phyloP scores from a whole-genome alignment of 1,140 invertebrate species.

The Temnothorax curvispinosus region DNA sequence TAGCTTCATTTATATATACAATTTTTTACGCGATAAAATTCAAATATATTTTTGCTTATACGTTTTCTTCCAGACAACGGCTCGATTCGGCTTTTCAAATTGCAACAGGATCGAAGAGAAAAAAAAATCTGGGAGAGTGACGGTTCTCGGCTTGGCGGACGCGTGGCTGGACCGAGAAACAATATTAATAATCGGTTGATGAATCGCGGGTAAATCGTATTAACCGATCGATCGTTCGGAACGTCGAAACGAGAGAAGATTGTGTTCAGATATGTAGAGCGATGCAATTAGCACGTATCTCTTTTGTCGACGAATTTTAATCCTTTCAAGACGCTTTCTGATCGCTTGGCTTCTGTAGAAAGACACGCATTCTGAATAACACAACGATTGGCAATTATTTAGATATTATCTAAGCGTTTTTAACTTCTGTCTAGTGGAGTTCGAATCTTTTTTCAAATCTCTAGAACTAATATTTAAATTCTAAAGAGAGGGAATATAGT shows the following conservation, averaged over 20 bases:
- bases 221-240: conserved; percentile 80
- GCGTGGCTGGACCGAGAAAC: conserved; percentile 86
- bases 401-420: not conserved
- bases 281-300: conserved; percentile 36
- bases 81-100: conserved; percentile 6
- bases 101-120: not conserved
- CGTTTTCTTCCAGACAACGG: not conserved
- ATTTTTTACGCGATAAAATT: not conserved
- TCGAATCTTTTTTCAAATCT: not conserved
- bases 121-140: conserved; percentile 45
- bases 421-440: not conserved
- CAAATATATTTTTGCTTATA: not conserved
- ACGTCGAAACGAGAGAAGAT: conserved; percentile 71
- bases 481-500: not conserved
- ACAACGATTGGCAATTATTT: conserved; percentile 3
- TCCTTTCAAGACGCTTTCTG: conserved; percentile 42
- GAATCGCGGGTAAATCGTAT: conserved; percentile 79
- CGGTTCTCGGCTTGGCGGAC: conserved; percentile 79
- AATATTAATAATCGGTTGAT: conserved; percentile 81
- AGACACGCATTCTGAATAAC: conserved; percentile 43
- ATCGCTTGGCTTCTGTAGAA: conserved; percentile 51
- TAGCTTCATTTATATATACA: not conserved
- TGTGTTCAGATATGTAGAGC: conserved; percentile 22
- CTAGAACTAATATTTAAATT: not conserved
- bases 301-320: conserved; percentile 20